Evolutionary conservation across 1,140 invertebrate species (phyloP), one percentile per base, ranked within the genome.

Genomic region (Pogonomyrmex californicus): DNA sequence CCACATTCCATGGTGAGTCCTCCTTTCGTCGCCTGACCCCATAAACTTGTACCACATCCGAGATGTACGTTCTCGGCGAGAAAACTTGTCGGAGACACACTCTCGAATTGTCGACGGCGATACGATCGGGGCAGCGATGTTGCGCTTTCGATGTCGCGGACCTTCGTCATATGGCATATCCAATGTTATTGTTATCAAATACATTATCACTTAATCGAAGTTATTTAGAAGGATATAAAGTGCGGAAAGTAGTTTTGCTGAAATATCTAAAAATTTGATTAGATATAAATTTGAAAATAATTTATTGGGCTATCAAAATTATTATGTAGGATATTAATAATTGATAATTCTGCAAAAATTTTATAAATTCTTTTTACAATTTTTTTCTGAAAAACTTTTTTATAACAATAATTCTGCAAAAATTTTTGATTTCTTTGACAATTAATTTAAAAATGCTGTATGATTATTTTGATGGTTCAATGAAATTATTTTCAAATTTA

Each of bases 1-100:
- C 87, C 88, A 91, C 91, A 93, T 93, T 93, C 92, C 91, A 82
- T 41, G 12, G 56, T 41, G 54, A 91, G 78, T 86, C 91, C 91
- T 93, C 91, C 87, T 93, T 93, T 93, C 90, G 60, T 90, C 86
- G 70, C 49, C 23, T 87, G 88, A 92, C 88, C 87, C 68, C 82
- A 87, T 86, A 91, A 91, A 91, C 85, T 86, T 71, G 81, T 56
- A 62, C 54, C 41, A 47, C 54, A 38, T 83, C 33, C 41, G 49
- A 82, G 79, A 62, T 36, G 7, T 44, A 12, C 41, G 79, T 41
- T 83, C 68, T 75, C 54, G 41, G 12, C 41, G 79, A 54, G 79
- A 73, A 73, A 73, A 58, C 79, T 47, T 38, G 51, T 36, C 38
- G 78, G 65, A 44, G 77, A 70, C 23, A 10, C 76, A 70, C 49